Conservation (phyloP, 2,888 invertebrate genomes). For the Macropis europaea region DNA sequence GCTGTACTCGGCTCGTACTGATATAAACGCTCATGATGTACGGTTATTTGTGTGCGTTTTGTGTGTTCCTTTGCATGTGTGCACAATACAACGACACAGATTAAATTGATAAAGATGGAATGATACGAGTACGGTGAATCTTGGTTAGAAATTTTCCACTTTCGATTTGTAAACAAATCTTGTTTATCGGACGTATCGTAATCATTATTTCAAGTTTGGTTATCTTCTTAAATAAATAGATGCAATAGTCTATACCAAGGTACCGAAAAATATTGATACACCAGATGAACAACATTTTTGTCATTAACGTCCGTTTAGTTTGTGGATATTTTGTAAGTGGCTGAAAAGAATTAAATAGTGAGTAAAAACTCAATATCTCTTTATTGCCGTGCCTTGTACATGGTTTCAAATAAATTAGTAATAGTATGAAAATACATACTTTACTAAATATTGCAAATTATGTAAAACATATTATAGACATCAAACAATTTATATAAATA, state of each 20-base stretch:
- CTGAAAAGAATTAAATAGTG: not conserved
- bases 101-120: too few species aligned
- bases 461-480: not conserved
- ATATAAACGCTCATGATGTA: not conserved
- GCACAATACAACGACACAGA: not conserved
- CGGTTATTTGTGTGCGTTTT: not conserved
- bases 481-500: too few species aligned
- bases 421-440: slow-evolving; percentile 24
- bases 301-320: too few species aligned
- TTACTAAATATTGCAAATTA: slow-evolving; percentile 6
- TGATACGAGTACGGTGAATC: not conserved
- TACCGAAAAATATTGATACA: too few species aligned
- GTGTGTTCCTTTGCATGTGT: not conserved
- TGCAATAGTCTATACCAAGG: too few species aligned
- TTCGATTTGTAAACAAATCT: not conserved
- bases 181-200: too few species aligned
- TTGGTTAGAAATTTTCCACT: not conserved
- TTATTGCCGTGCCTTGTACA: slow-evolving; percentile 14
- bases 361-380: not conserved
- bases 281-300: too few species aligned
- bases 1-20: too few species aligned
- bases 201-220: too few species aligned
- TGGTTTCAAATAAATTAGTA: slow-evolving; percentile 12
- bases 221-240: too few species aligned
- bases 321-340: too few species aligned